phyloP scores from a whole-genome alignment of 2,888 invertebrate genomes.

The Microplitis deprimator region DNA sequence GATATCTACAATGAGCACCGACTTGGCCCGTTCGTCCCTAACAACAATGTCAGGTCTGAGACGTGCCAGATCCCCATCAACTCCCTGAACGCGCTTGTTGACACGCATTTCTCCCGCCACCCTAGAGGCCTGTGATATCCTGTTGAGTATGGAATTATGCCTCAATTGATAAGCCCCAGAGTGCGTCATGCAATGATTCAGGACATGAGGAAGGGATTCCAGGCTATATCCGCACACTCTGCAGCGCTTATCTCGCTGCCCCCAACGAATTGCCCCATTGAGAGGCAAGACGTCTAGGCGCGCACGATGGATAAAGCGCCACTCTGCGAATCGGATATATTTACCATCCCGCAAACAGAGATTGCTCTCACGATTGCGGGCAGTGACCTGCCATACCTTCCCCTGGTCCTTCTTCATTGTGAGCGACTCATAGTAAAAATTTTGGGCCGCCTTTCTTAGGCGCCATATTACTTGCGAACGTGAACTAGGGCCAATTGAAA shows the following conservation, averaged over 20 bases:
- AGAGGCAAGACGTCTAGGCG: conserved; percentile 61
- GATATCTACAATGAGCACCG: conserved; percentile 58
- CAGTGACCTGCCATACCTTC: conserved; percentile 52
- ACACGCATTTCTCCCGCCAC: conserved; percentile 42
- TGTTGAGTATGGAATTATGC: conserved; percentile 52
- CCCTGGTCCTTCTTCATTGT: conserved; percentile 55
- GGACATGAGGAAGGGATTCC: conserved; percentile 65
- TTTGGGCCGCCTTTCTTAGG: conserved; percentile 21
- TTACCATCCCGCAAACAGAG: conserved; percentile 57
- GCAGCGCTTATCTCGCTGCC: conserved; percentile 47
- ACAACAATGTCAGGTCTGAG: conserved; percentile 51
- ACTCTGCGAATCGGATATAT: conserved; percentile 64
- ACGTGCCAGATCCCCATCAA: conserved; percentile 35
- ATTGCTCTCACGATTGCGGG: conserved; percentile 49
- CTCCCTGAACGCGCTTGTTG: conserved; percentile 39
- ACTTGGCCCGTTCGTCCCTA: conserved; percentile 46
- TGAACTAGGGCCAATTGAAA: conserved; percentile 28
- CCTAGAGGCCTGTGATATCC: conserved; percentile 47
- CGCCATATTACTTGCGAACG: conserved; percentile 35
- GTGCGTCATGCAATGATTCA: conserved; percentile 61
- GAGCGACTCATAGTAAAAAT: conserved; percentile 25
- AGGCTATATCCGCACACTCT: conserved; percentile 53
- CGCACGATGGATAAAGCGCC: conserved; percentile 66
- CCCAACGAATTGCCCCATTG: conserved; percentile 50
- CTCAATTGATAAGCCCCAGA: conserved; percentile 55